A percentile compares a stretch with the other conserved stretches of the same genome.
phyloP scores from a whole-genome alignment of 2,888 invertebrate genomes.

The Morpho deidamia region DNA sequence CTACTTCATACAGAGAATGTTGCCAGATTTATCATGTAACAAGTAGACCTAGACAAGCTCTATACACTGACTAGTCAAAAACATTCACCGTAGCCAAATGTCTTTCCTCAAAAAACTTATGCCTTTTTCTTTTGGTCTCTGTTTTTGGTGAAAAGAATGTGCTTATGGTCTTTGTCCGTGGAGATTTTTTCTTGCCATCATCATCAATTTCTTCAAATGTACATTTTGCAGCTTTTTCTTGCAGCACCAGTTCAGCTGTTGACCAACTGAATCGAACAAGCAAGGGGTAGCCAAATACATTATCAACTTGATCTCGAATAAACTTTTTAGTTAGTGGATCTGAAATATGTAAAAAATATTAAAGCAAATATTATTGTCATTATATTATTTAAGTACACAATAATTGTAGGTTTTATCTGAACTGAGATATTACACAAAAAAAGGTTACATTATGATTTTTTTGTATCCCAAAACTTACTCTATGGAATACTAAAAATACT shows the following conservation, averaged over 20 bases:
- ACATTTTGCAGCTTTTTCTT: slow-evolving; percentile 84
- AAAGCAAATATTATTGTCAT: not conserved
- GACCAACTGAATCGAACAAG: slow-evolving; percentile 99
- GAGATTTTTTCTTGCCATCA: slow-evolving; percentile 54
- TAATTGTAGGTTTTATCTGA: too few relatives aligned
- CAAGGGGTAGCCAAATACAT: slow-evolving; percentile 95
- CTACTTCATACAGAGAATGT: too few relatives aligned
- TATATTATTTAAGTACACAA: too few relatives aligned
- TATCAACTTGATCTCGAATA: slow-evolving; percentile 87
- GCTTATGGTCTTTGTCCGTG: slow-evolving; percentile 77
- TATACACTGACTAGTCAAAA: slow-evolving; percentile 42
- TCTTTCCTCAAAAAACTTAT: slow-evolving; percentile 83
- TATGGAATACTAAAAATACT: too few relatives aligned
- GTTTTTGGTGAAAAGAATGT: slow-evolving; percentile 73
- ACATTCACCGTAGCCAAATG: slow-evolving; percentile 75
- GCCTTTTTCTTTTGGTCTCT: slow-evolving; percentile 66
- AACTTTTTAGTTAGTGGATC: slow-evolving; percentile 97
- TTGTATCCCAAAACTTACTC: too few relatives aligned
- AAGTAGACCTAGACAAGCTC: too few relatives aligned
- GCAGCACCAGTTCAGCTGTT: slow-evolving; percentile 90
- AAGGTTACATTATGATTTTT: too few relatives aligned
- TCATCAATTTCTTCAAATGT: slow-evolving; percentile 82
- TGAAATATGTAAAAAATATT: slow-evolving; percentile 40
- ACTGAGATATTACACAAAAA: too few relatives aligned
- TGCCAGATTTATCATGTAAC: too few relatives aligned